These are phyloP conservation scores for Zoanthus solanderi DNA, from an alignment of 92 coral and sea anemone species.

Conservation along the genomic window DNA sequence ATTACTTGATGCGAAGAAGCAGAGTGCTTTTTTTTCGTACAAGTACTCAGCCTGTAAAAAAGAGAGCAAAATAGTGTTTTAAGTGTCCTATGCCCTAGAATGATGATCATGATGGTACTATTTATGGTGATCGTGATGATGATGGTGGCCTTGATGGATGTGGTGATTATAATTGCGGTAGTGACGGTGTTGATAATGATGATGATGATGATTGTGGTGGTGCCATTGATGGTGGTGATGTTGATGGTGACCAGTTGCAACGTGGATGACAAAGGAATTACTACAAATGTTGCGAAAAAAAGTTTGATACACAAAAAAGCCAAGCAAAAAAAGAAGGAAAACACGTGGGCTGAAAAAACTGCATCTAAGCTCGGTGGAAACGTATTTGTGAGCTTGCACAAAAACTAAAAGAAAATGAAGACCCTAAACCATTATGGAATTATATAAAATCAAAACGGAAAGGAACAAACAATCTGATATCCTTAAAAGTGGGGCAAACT, in stretches of 20 bases:
- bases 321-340: neutral
- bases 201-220: too few species aligned
- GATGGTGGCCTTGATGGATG: too few species aligned
- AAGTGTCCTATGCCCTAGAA: too few species aligned
- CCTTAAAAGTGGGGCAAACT: slow-evolving; percentile 13
- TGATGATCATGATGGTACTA: too few species aligned
- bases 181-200: too few species aligned
- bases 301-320: neutral
- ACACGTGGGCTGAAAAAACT: neutral
- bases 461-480: slow-evolving; percentile 51
- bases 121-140: too few species aligned
- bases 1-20: too few species aligned
- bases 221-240: too few species aligned
- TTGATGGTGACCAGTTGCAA: neutral
- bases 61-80: too few species aligned
- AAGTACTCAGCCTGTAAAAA: too few species aligned
- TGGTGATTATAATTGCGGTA: too few species aligned
- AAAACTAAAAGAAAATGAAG: neutral
- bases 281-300: neutral
- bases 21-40: too few species aligned
- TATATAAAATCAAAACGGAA: slow-evolving; percentile 12
- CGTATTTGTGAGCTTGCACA: neutral
- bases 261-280: slow-evolving; percentile 27
- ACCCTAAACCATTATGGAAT: neutral
- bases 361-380: neutral